Evolutionary conservation across 2,888 invertebrate species (phyloP).

Genomic region (Brachylomia viminalis): DNA sequence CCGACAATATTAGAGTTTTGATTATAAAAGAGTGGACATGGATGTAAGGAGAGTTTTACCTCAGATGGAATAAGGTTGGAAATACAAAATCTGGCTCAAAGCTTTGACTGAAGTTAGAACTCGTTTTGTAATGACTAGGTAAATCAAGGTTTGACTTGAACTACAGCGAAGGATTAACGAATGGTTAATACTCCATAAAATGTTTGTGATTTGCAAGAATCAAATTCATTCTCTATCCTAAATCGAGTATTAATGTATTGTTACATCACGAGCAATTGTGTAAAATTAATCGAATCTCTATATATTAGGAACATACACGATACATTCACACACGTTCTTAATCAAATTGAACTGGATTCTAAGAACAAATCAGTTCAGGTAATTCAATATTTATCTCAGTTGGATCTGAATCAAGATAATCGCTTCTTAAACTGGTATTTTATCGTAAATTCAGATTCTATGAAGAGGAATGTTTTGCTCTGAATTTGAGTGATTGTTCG

Average conservation of each 20-base stretch:
- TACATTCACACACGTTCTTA: constrained; percentile 24
- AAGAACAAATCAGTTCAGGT: constrained; percentile 31
- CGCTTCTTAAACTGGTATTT: constrained; percentile 38
- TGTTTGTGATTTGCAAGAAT: constrained; percentile 1
- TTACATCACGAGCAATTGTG: not conserved
- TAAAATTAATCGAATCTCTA: constrained; percentile 16
- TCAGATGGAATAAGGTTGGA: no score
- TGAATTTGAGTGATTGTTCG: constrained; percentile 48
- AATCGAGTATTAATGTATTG: constrained; percentile 30
- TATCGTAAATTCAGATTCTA: constrained; percentile 39
- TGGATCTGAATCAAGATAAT: constrained; percentile 46
- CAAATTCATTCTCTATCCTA: constrained; percentile 11
- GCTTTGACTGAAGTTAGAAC: no score
- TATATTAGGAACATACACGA: not conserved
- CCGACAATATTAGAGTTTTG: no score
- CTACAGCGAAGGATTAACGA: no score
- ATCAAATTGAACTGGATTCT: constrained; percentile 23
- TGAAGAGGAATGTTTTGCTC: constrained; percentile 30
- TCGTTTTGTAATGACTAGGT: no score
- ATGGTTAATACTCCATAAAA: not conserved
- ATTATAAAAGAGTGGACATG: no score
- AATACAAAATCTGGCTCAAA: no score
- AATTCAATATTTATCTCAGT: constrained; percentile 29
- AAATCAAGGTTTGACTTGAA: no score
- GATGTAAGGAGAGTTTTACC: no score